Conservation (phyloP, 1,140 invertebrate genomes). For the Cyclina sinensis region DNA sequence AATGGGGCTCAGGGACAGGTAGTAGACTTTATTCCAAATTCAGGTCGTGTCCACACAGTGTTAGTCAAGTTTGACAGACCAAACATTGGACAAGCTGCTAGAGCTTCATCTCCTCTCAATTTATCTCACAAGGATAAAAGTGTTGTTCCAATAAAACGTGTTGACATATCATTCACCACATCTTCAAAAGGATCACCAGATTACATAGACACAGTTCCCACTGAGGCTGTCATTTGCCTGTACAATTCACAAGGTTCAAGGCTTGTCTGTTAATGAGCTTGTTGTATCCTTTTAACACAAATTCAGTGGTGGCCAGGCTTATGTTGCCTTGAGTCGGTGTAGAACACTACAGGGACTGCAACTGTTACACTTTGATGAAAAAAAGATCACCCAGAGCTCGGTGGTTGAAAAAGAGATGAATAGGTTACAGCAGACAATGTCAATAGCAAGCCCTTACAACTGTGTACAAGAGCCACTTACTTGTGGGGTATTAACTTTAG, state of each 20-base stretch:
- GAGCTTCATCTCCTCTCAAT: slow-evolving; percentile 23
- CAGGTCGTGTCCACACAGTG: slow-evolving; percentile 24
- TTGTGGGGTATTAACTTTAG: slow-evolving; percentile 8
- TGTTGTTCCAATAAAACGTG: slow-evolving; percentile 31
- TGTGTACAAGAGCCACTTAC: slow-evolving; percentile 19
- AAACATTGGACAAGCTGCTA: slow-evolving; percentile 38
- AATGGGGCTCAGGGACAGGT: slow-evolving; percentile 52
- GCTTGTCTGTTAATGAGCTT: slow-evolving; percentile 41
- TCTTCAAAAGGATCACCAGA: slow-evolving; percentile 16
- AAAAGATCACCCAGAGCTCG: slow-evolving; percentile 29
- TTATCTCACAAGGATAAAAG: slow-evolving; percentile 1
- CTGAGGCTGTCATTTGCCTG: slow-evolving; percentile 30
- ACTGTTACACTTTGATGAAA: slow-evolving; percentile 44
- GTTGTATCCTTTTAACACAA: slow-evolving; percentile 19
- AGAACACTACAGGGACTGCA: slow-evolving; percentile 46
- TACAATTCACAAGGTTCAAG: slow-evolving; percentile 49
- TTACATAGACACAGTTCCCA: slow-evolving; percentile 62
- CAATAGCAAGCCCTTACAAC: slow-evolving; percentile 40
- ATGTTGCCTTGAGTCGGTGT: slow-evolving; percentile 53
- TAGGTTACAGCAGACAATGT: slow-evolving; percentile 13
- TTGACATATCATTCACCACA: slow-evolving; percentile 54
- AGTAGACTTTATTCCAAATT: slow-evolving; percentile 25
- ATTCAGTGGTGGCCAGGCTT: slow-evolving; percentile 20
- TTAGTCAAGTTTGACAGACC: slow-evolving; percentile 54
- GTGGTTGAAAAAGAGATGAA: slow-evolving; percentile 47